Base-by-base conservation (phyloP, 2,113 vertebrate species). In the Corythaeola cristata region DNA sequence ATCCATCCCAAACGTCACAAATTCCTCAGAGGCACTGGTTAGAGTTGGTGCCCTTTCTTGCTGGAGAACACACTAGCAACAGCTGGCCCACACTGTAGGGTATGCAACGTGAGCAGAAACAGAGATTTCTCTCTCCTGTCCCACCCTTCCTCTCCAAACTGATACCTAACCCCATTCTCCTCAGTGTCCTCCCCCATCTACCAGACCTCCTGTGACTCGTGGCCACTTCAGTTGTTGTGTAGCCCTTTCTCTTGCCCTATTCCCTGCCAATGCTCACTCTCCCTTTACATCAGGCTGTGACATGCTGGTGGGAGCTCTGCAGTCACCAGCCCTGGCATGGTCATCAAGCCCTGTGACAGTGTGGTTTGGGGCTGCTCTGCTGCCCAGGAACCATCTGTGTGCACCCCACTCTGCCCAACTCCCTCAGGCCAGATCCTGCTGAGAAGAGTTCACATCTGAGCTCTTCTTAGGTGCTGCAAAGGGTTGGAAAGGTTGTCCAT, bases 61-160 rank as follows among this genome's bases (percentile, higher is more conserved):
- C 20, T 67, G 58, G 18, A 75, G 37, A 74, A 47, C n/a, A 44
- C 28, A 5, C 7, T 11, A 39, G 63, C 24, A 77, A 21, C 0
- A 6, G 11, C 63, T 4, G 9, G 8, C 2, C 15, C 23, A 5
- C 1, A 1, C 15, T 1, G 1, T 0, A 35, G 47, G 6, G 24
- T 26, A 50, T 77, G 30, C 50, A 87, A 10, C 0, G 1, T 8
- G 28, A 64, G 28, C 44, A 88, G 59, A 62, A 91, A 10, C 8
- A 50, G 32, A 47, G 28, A 56, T 60, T 69, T 75, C 30, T 53
- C 37, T 90, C 52, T 24, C 19, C 27, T 18, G 18, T 72, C 21
- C 23, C 35, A 64, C 10, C 6, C 39, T 91, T 32, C 15, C 20
- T 58, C 3, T 4, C 52, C 56, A 62, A 86, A 67, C 59, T 28